Evolutionary conservation across 1,140 invertebrate genomes (phyloP).

Genomic region (Cataglyphis hispanica): DNA sequence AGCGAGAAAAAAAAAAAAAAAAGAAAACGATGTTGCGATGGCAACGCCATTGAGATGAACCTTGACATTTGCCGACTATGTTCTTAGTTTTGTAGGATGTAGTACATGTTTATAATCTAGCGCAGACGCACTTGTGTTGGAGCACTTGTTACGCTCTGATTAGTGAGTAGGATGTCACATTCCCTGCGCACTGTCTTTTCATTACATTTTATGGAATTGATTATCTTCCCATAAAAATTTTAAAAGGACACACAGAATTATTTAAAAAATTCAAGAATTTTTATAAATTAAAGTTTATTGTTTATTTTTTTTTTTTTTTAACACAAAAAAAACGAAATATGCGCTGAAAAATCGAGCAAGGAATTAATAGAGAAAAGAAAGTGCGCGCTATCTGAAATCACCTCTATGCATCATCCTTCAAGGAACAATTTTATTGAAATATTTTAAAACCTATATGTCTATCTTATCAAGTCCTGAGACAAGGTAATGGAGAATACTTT

Average conservation of each 20-base stretch:
- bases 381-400: too few relatives aligned
- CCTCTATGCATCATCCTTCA: background rate
- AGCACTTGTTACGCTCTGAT: conserved; percentile 17
- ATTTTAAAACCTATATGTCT: background rate
- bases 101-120: background rate
- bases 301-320: too few relatives aligned
- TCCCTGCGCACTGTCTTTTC: background rate
- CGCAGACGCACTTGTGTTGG: conserved; percentile 28
- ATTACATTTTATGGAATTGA: background rate
- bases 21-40: background rate
- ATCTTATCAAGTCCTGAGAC: background rate
- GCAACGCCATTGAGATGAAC: conserved; percentile 21
- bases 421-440: background rate
- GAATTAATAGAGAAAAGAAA: background rate
- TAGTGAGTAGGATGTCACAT: background rate
- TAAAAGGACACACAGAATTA: background rate
- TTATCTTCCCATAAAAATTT: background rate
- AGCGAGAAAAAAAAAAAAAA: too few relatives aligned
- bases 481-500: background rate
- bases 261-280: background rate
- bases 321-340: background rate
- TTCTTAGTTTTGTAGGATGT: background rate
- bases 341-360: background rate
- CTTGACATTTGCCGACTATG: background rate
- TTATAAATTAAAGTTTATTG: background rate